These are phyloP conservation scores for Leptopilina clavipes DNA, from an alignment of 1,140 invertebrate genomes.

Conservation along the genomic window DNA sequence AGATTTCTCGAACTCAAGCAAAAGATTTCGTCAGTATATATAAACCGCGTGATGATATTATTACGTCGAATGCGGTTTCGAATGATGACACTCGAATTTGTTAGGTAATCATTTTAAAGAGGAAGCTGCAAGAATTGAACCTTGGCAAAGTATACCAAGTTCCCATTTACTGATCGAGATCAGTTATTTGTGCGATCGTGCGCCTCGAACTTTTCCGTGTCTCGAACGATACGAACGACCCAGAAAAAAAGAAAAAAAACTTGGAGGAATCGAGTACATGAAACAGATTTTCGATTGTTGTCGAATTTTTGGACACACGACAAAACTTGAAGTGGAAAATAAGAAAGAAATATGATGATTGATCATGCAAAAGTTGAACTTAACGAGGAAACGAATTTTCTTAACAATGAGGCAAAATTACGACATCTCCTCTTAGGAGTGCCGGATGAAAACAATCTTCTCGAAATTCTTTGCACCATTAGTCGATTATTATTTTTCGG, in stretches of 20 bases:
- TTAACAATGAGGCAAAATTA: conserved; percentile 47
- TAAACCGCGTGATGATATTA: too few species aligned
- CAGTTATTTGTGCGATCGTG: conserved; percentile 32
- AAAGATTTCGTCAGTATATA: too few species aligned
- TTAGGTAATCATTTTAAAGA: conserved; percentile 52
- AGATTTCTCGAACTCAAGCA: too few species aligned
- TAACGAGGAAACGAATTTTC: conserved; percentile 34
- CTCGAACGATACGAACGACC: conserved; percentile 38
- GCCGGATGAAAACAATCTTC: conserved; percentile 41
- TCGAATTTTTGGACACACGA: background rate
- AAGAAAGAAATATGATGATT: background rate
- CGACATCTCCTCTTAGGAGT: conserved; percentile 51
- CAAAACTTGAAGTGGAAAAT: background rate
- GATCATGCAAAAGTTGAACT: background rate
- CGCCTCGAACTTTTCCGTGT: conserved; percentile 8
- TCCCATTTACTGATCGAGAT: conserved; percentile 27
- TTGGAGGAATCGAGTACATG: too few species aligned
- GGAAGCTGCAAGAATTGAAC: conserved; percentile 26
- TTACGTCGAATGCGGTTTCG: too few species aligned
- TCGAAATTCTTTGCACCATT: conserved; percentile 53
- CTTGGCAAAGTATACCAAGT: conserved; percentile 26
- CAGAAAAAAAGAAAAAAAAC: conserved; percentile 1
- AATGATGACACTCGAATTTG: conserved; percentile 50
- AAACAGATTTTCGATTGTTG: too few species aligned
- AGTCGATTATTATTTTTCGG: conserved; percentile 55